These are phyloP conservation scores for Xenopus petersii DNA, from an alignment of 2,797 vertebrate genomes.

Conservation along the genomic window DNA sequence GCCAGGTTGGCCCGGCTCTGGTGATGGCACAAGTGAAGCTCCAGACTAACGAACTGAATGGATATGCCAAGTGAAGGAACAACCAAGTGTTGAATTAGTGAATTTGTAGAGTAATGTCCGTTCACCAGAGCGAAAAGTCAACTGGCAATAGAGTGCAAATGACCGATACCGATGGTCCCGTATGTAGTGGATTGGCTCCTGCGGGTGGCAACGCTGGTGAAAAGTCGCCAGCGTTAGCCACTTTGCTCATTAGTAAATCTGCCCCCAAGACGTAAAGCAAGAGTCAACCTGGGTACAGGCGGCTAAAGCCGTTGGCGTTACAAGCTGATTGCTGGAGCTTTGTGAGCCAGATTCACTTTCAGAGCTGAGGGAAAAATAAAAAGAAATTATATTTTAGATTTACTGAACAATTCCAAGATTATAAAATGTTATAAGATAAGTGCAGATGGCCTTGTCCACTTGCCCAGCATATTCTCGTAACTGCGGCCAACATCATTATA, in stretches of 20 bases:
- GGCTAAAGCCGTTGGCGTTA: constrained; percentile 87
- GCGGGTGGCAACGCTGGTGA: too few species aligned
- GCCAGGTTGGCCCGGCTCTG: constrained; percentile 8
- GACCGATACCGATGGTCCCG: too few species aligned
- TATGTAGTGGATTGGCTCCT: too few species aligned
- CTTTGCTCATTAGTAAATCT: too few species aligned
- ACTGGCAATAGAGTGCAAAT: too few species aligned
- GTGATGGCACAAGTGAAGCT: constrained; percentile 88
- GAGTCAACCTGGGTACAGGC: constrained; percentile 94
- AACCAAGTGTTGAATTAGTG: too few species aligned
- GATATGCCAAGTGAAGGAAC: constrained; percentile 82
- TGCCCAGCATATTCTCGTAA: constrained; percentile 23
- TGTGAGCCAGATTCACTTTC: constrained; percentile 93
- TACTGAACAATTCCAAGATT: constrained; percentile 33
- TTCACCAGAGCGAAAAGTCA: too few species aligned
- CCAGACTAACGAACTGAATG: constrained; percentile 76
- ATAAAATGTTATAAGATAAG: constrained; percentile 30
- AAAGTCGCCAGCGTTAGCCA: too few species aligned
- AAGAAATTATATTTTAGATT: constrained; percentile 21
- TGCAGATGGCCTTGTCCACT: constrained; percentile 17
- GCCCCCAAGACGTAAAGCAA: constrained; percentile 85
- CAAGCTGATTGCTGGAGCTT: constrained; percentile 84
- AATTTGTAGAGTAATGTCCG: too few species aligned
- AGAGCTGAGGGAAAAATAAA: constrained; percentile 66
- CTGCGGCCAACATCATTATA: constrained; percentile 4